A percentile compares a stretch with the other conserved stretches of the same genome.
Conservation (phyloP, 2,888 invertebrate species). For the Heliconius ethilla region DNA sequence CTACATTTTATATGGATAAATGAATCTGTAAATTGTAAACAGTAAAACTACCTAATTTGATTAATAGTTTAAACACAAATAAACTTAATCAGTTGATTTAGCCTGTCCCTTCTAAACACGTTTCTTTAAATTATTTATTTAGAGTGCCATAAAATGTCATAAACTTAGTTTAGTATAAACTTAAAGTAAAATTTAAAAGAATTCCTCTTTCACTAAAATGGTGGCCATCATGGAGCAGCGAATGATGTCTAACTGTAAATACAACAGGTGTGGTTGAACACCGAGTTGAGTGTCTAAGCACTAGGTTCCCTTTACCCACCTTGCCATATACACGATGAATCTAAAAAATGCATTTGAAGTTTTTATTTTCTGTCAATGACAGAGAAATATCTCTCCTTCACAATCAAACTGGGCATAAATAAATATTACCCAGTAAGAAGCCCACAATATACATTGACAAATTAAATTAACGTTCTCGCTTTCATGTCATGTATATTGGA, state of each 20-base stretch:
- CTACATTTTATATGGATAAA: too few relatives aligned
- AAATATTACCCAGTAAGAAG: conserved; percentile 13
- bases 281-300: too few relatives aligned
- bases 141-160: not conserved
- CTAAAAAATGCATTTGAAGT: too few relatives aligned
- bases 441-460: conserved; percentile 1
- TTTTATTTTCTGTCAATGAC: too few relatives aligned
- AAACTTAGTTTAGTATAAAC: not conserved
- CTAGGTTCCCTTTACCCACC: too few relatives aligned
- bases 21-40: too few relatives aligned
- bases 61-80: not conserved
- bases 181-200: not conserved
- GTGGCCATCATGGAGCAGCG: too few relatives aligned
- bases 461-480: conserved; percentile 22
- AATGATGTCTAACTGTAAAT: too few relatives aligned
- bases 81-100: not conserved
- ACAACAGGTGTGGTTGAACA: too few relatives aligned
- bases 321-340: too few relatives aligned
- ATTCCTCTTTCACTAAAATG: too few relatives aligned
- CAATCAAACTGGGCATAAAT: not conserved
- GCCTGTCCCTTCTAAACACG: not conserved
- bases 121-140: not conserved
- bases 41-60: not conserved
- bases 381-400: too few relatives aligned
- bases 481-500: conserved; percentile 10